Evolutionary conservation across 2,888 invertebrate species (phyloP).

Genomic region (Chalcosyrphus nemorum): DNA sequence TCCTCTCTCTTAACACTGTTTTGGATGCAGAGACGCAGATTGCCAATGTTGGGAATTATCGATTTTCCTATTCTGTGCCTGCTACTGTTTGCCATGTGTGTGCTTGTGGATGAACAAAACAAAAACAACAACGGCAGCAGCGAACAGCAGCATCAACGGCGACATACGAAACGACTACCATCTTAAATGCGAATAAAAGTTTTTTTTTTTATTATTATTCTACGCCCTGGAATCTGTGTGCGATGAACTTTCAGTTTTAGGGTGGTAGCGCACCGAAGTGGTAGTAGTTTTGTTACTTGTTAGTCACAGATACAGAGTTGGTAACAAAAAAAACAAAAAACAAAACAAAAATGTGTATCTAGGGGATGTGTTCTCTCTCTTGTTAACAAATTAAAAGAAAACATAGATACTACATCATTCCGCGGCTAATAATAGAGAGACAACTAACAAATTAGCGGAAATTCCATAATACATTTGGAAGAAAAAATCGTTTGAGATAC

Average conservation of each 20-base stretch:
- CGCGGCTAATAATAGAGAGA: slow-evolving; percentile 45
- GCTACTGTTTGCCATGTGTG: no score
- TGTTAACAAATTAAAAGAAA: slow-evolving; percentile 48
- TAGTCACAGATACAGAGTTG: background rate
- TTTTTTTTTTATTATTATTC: slow-evolving; percentile 3
- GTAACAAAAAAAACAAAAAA: slow-evolving; percentile 5
- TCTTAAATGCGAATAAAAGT: slow-evolving; percentile 48
- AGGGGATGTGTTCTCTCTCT: slow-evolving; percentile 18
- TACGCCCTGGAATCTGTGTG: slow-evolving; percentile 65
- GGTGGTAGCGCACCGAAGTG: slow-evolving; percentile 70
- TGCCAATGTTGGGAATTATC: slow-evolving; percentile 79
- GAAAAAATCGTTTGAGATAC: no score
- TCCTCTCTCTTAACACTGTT: slow-evolving; percentile 74
- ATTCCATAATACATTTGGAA: slow-evolving; percentile 36
- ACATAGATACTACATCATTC: background rate
- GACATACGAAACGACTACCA: slow-evolving; percentile 42
- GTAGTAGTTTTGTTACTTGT: slow-evolving; percentile 54
- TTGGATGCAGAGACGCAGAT: slow-evolving; percentile 64
- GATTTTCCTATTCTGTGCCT: slow-evolving; percentile 76
- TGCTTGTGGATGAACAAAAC: slow-evolving; percentile 54
- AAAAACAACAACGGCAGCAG: slow-evolving; percentile 34
- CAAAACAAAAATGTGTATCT: background rate
- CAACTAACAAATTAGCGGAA: slow-evolving; percentile 19
- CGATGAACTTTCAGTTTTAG: slow-evolving; percentile 68
- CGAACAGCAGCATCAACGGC: slow-evolving; percentile 19